Evolutionary conservation across 2,113 vertebrate genomes (phyloP).

Genomic region (Alexandromys fortis): DNA sequence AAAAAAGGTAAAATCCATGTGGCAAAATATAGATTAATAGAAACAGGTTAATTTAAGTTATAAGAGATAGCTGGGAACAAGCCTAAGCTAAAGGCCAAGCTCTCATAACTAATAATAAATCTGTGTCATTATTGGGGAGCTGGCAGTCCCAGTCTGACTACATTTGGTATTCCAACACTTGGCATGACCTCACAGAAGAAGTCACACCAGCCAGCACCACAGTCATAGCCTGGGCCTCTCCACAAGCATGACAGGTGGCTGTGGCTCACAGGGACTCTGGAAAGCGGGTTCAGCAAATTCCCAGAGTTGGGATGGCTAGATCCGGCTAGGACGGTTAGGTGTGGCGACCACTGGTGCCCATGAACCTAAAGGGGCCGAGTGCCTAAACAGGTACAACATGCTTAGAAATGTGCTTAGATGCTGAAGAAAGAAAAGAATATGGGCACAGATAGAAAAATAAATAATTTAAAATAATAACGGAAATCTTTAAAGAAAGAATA

Average conservation of each 20-base stretch:
- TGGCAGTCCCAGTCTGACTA: neutral
- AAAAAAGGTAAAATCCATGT: neutral
- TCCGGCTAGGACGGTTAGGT: neutral
- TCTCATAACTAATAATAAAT: neutral
- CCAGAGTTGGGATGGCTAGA: neutral
- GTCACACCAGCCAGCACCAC: neutral
- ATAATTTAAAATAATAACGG: neutral
- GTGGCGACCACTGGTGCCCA: neutral
- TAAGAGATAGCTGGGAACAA: neutral
- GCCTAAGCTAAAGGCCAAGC: neutral
- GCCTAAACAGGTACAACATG: neutral
- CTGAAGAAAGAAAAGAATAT: neutral
- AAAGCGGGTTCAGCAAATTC: neutral
- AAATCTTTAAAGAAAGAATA: neutral
- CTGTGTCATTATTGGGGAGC: neutral
- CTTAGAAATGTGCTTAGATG: neutral
- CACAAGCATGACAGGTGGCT: too few species aligned
- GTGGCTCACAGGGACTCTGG: neutral
- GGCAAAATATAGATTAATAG: neutral
- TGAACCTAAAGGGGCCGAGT: neutral
- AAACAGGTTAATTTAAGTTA: neutral
- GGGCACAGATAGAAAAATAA: neutral
- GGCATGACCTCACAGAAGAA: neutral
- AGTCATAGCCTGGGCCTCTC: neutral
- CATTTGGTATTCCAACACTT: neutral